Conservation (phyloP, 2,888 invertebrate genomes). For the Holacanthella duospinosa region DNA sequence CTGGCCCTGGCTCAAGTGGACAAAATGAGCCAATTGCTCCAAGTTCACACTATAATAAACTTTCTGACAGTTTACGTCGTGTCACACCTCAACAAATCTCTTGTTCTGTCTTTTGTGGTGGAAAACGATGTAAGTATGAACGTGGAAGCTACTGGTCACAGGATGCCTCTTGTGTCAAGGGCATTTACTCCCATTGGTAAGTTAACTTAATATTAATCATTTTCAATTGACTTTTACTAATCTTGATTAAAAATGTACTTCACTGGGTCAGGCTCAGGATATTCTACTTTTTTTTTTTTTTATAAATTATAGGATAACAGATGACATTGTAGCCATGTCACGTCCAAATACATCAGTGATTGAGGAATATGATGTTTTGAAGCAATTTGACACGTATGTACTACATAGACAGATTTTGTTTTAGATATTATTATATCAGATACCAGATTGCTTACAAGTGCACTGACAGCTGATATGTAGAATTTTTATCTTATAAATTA, state of each 20-base stretch:
- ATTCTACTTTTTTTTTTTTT: conserved; percentile 4
- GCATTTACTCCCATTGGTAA: conserved; percentile 76
- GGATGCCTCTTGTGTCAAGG: conserved; percentile 59
- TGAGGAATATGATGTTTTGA: conserved; percentile 62
- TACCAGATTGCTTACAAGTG: no score
- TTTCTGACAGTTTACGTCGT: conserved; percentile 49
- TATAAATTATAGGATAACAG: conserved; percentile 60
- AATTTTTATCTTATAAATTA: no score
- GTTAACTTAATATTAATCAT: not conserved
- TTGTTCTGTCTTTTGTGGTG: conserved; percentile 76
- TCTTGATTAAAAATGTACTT: no score
- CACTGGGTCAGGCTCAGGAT: no score
- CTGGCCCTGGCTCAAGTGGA: conserved; percentile 21
- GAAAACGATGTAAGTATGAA: conserved; percentile 70
- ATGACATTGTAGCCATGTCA: conserved; percentile 79
- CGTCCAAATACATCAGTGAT: conserved; percentile 66
- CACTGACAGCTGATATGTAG: no score
- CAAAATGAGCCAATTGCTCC: conserved; percentile 33
- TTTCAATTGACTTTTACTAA: no score
- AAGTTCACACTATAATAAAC: conserved; percentile 42
- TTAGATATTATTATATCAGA: no score
- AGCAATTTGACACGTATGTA: conserved; percentile 60
- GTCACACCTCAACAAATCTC: conserved; percentile 59
- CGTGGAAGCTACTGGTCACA: conserved; percentile 52
- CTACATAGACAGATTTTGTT: no score